These are phyloP conservation scores for Brachionus asplanchnoidis DNA, from an alignment of 1,140 invertebrate genomes.

Conservation along the genomic window DNA sequence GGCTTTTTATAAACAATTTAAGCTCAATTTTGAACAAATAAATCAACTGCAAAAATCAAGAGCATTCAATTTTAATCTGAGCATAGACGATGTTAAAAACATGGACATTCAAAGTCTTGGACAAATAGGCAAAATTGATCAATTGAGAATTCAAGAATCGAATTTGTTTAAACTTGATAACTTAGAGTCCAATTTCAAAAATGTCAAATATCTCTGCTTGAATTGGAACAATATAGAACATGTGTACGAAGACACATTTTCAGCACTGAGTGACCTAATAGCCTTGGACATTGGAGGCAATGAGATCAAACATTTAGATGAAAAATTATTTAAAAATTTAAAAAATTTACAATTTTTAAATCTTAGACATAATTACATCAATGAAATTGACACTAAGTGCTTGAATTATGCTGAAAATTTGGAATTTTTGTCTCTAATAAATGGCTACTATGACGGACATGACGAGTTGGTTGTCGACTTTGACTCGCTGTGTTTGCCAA, in stretches of 20 bases:
- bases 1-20: neutral
- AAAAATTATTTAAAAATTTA: neutral
- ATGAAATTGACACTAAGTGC: neutral
- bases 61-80: neutral
- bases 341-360: neutral
- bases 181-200: neutral
- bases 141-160: neutral
- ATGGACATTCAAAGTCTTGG: neutral
- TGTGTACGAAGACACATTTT: neutral
- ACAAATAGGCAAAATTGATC: neutral
- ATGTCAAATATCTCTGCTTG: neutral
- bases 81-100: neutral
- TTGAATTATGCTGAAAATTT: neutral
- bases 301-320: neutral
- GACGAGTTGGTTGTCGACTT: neutral
- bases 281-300: neutral
- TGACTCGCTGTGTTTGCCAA: neutral
- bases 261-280: neutral
- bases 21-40: neutral
- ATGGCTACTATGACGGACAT: neutral
- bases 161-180: neutral
- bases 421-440: slow-evolving; percentile 6
- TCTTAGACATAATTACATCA: neutral
- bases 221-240: neutral
- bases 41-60: neutral